Evolutionary conservation across 2,113 vertebrate species (phyloP), one percentile per base, ranked within the genome.

Genomic region (Pygoscelis adeliae): DNA sequence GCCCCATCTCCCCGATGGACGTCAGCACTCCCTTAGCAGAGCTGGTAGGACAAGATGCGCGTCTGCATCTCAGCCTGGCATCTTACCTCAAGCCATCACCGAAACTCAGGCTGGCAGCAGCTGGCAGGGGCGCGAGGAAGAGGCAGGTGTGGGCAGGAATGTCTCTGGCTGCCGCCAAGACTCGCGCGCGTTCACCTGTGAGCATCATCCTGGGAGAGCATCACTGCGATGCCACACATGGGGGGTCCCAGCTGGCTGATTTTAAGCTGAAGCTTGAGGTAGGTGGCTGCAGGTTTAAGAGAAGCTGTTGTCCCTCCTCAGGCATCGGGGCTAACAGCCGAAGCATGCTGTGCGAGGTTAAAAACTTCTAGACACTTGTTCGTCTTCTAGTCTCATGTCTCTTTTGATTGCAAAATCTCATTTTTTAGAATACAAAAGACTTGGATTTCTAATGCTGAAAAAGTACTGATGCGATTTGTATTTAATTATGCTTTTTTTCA

Each of bases 211-310:
- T 0, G 0, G 55, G 34, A 47, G 38, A 76, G 34, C 82, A 47
- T 52, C 21, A 1, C 82, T 29, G 55, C 1, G 3, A 12, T 3
- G 34, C 30, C 3, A 4, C 30, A 2, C 6, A 0, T 1, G 23
- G 11, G 20, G 21, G 13, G 8, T 40, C 25, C 61, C 12, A 10
- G 50, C 70, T 22, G 58, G 46, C 30, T n/a, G 77, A 13, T 22
- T 21, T 42, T 25, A 47, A 30, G 38, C 15, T 78, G 61, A 32
- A 38, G 26, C 19, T 17, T 15, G 15, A 82, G 50, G 32, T 32
- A 40, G 62, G 8, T 46, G 55, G 55, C 52, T 86, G 58, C 50
- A 44, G 6, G 6, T 32, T 42, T 44, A 20, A 65, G 38, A n/a
- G 34, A 30, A 40, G 9, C 6, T 36, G 66, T 56, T 59, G 23